Evolutionary conservation across 1,140 invertebrate genomes (phyloP).

Genomic region (Camponotus vicinus): DNA sequence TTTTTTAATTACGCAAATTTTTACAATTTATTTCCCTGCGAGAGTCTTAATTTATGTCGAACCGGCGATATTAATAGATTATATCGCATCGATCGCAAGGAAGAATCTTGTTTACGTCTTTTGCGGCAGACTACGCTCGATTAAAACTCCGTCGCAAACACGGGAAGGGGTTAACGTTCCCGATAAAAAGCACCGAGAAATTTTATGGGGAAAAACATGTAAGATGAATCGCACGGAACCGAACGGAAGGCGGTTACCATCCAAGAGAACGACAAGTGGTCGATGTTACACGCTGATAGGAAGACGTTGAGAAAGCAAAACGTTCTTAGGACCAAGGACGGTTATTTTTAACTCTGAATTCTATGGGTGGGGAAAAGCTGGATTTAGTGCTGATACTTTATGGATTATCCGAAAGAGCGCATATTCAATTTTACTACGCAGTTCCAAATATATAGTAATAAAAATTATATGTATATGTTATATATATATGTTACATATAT

Average conservation of each 20-base stretch:
- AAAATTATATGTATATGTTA: no score
- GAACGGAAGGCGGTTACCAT: conserved; percentile 11
- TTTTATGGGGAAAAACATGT: conserved; percentile 28
- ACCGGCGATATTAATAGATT: conserved; percentile 26
- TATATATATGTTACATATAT: no score
- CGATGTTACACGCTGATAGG: conserved; percentile 23
- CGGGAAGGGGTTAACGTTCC: conserved; percentile 41
- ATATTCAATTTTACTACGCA: background rate
- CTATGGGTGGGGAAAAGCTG: background rate
- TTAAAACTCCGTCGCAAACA: conserved; percentile 51
- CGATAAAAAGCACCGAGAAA: conserved; percentile 29
- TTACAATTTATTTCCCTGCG: background rate
- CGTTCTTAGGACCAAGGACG: conserved; percentile 36
- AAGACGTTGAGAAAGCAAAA: conserved; percentile 23
- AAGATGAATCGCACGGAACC: conserved; percentile 21
- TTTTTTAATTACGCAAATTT: background rate
- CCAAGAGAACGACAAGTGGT: conserved; percentile 26
- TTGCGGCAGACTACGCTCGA: conserved; percentile 39
- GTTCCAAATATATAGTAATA: no score
- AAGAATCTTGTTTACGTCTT: conserved; percentile 58
- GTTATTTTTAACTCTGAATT: conserved; percentile 49
- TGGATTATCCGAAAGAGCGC: background rate
- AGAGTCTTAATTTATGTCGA: conserved; percentile 2
- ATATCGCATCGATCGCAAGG: conserved; percentile 22
- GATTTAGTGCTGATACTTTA: background rate